These are phyloP conservation scores for Zeugodacus cucurbitae DNA, from an alignment of 1,140 invertebrate species.

Conservation along the genomic window DNA sequence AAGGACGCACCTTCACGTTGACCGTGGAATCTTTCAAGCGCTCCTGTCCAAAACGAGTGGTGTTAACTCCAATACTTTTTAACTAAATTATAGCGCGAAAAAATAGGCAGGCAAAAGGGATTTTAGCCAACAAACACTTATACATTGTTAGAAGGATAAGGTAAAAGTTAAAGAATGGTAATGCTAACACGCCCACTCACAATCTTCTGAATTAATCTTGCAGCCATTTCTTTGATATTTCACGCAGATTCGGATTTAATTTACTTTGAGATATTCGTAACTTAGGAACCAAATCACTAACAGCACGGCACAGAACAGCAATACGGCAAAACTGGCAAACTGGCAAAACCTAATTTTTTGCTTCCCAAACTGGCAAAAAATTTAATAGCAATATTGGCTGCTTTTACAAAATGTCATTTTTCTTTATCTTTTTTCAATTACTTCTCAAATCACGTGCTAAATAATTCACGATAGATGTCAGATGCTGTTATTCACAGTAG, in stretches of 20 bases:
- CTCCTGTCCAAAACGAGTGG: conserved; percentile 47
- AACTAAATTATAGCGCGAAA: conserved; percentile 52
- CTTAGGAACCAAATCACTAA: background rate
- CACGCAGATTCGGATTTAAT: conserved; percentile 38
- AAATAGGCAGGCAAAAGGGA: conserved; percentile 1
- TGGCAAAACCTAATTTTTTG: background rate
- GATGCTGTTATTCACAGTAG: background rate
- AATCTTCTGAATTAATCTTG: conserved; percentile 65
- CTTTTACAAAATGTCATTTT: background rate
- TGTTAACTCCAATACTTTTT: conserved; percentile 59
- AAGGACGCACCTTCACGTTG: background rate
- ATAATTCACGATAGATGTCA: background rate
- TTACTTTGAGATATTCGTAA: conserved; percentile 45
- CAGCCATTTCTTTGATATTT: conserved; percentile 52
- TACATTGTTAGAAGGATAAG: conserved; percentile 7
- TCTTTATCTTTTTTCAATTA: background rate
- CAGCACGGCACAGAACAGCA: background rate
- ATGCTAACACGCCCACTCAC: conserved; percentile 50
- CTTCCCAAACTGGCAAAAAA: conserved; percentile 25
- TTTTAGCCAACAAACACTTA: conserved; percentile 4
- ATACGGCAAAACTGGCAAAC: background rate
- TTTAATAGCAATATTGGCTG: background rate
- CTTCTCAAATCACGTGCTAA: background rate
- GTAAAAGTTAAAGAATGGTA: background rate
- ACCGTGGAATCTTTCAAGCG: background rate